Conservation (phyloP, 2,888 invertebrate species). For the Cancer borealis region DNA sequence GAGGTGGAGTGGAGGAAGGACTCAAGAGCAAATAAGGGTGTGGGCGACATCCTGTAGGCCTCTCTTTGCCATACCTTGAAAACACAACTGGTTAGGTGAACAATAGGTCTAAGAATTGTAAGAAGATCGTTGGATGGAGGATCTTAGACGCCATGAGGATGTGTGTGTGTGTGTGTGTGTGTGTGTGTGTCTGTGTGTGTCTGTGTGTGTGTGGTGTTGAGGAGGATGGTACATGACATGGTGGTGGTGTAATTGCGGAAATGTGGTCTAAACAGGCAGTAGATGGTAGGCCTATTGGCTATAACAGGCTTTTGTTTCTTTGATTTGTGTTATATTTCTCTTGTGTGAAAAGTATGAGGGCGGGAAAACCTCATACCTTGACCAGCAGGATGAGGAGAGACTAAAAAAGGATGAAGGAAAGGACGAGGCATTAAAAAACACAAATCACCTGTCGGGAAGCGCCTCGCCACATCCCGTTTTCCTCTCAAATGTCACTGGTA, state of each 20-base stretch:
- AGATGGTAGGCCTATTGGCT: too few relatives aligned
- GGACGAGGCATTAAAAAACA: background rate
- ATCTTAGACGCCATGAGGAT: background rate
- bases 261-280: too few relatives aligned
- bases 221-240: too few relatives aligned
- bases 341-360: too few relatives aligned
- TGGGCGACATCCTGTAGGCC: background rate
- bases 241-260: too few relatives aligned
- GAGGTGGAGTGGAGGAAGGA: background rate
- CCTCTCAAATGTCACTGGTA: constrained; percentile 1
- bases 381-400: background rate
- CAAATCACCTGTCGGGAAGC: background rate
- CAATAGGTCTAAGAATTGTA: background rate
- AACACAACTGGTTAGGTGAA: background rate
- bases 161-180: too few relatives aligned
- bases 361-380: too few relatives aligned
- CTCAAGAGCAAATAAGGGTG: constrained; percentile 2
- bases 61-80: background rate
- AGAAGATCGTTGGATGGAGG: background rate
- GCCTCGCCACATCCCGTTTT: background rate
- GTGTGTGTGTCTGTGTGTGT: constrained; percentile 12
- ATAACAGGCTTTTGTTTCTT: too few relatives aligned
- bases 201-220: background rate
- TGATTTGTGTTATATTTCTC: too few relatives aligned
- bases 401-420: background rate